These are phyloP conservation scores for Clusia tigrina DNA, from an alignment of 2,888 invertebrate genomes.

Conservation along the genomic window DNA sequence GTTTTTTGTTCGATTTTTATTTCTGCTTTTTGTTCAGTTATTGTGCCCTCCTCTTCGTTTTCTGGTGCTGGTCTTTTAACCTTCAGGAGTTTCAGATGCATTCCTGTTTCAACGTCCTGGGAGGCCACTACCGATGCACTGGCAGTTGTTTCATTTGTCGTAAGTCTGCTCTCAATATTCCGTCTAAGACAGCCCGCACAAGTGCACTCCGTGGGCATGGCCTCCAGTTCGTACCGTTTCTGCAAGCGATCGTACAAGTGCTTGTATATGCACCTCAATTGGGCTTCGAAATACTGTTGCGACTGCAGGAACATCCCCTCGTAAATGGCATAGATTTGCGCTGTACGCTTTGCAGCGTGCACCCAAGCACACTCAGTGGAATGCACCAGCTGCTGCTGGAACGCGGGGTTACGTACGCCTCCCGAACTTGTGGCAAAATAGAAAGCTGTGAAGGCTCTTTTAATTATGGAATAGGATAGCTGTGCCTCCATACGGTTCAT, in stretches of 20 bases:
- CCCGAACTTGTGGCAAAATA: conserved; percentile 49
- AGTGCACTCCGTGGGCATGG: conserved; percentile 39
- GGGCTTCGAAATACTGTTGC: conserved; percentile 46
- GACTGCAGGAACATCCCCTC: conserved; percentile 50
- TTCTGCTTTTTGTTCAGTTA: too few species aligned
- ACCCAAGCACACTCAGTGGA: conserved; percentile 50
- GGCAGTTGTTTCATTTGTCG: too few species aligned
- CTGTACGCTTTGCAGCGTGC: conserved; percentile 54
- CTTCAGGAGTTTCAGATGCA: too few species aligned
- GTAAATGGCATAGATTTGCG: conserved; percentile 49
- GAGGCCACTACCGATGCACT: too few species aligned
- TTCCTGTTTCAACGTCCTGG: too few species aligned
- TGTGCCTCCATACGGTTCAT: conserved; percentile 56
- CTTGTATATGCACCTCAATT: conserved; percentile 47
- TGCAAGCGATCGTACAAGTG: conserved; percentile 44
- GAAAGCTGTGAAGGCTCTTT: conserved; percentile 59
- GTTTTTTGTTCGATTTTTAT: too few species aligned
- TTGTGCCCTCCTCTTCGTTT: too few species aligned
- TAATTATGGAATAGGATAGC: conserved; percentile 53
- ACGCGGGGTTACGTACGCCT: conserved; percentile 47
- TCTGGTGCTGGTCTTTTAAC: too few species aligned
- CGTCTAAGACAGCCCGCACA: conserved; percentile 41
- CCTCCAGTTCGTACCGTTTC: too few species aligned
- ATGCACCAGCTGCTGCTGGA: conserved; percentile 47
- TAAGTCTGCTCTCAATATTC: conserved; percentile 39